These are phyloP conservation scores for Drosophila multiciliata DNA, from an alignment of 2,888 invertebrate genomes.

Conservation along the genomic window DNA sequence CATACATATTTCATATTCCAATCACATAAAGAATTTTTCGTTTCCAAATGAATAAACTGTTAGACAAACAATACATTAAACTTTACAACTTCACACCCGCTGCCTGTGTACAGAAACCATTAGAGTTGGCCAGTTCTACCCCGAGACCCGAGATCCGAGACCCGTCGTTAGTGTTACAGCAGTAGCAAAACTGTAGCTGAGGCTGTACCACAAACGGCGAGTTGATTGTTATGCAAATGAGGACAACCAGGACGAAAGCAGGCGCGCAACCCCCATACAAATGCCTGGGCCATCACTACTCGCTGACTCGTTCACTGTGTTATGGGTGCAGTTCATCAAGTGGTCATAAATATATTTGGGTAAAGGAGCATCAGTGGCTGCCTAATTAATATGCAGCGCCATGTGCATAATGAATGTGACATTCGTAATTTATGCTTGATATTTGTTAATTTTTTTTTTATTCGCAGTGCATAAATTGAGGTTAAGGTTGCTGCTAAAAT, in stretches of 20 bases:
- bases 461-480: conserved; percentile 54
- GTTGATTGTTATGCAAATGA: conserved; percentile 82
- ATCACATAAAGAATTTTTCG: conserved; percentile 55
- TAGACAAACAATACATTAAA: conserved; percentile 79
- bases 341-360: conserved; percentile 73
- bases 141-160: conserved; percentile 10
- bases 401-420: conserved; percentile 83
- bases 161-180: conserved; percentile 23
- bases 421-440: conserved; percentile 82
- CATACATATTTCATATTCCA: conserved; percentile 61
- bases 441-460: conserved; percentile 61
- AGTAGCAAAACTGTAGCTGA: conserved; percentile 43
- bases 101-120: conserved; percentile 69
- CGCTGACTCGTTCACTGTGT: not conserved
- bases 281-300: not conserved
- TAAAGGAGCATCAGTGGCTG: conserved; percentile 41
- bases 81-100: conserved; percentile 83
- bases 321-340: conserved; percentile 80
- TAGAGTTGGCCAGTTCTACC: conserved; percentile 52
- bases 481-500: conserved; percentile 58
- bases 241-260: conserved; percentile 69
- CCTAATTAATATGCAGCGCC: conserved; percentile 81
- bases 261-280: conserved; percentile 40
- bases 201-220: conserved; percentile 75
- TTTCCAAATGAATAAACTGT: conserved; percentile 81